phyloP scores from a whole-genome alignment of 2,113 vertebrate species.

The Forbesichthys agassizii region DNA sequence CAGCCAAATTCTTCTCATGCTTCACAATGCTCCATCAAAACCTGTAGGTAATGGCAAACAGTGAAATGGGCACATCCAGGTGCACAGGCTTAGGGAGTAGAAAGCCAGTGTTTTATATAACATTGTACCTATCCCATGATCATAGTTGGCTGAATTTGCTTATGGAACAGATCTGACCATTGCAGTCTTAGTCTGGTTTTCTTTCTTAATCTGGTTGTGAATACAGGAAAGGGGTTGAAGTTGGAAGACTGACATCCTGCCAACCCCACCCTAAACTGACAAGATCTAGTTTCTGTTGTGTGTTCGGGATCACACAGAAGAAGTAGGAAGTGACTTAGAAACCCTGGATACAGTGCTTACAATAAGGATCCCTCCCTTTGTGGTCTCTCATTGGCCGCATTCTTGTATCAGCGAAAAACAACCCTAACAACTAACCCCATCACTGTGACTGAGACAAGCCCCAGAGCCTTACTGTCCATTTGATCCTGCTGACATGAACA shows the following conservation, averaged over 20 bases:
- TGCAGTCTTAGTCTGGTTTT: slow-evolving; percentile 1
- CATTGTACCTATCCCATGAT: no score
- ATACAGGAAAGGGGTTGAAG: slow-evolving; percentile 56
- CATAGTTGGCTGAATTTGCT: no score
- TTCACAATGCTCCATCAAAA: background rate
- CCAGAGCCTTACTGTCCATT: slow-evolving; percentile 3
- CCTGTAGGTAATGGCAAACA: background rate
- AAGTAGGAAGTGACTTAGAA: slow-evolving; percentile 30
- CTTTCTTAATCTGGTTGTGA: slow-evolving; percentile 28
- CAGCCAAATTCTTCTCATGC: background rate
- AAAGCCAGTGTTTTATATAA: no score
- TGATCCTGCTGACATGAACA: background rate
- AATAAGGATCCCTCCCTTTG: background rate
- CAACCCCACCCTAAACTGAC: slow-evolving; percentile 58
- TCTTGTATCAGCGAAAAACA: background rate
- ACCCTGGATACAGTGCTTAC: slow-evolving; percentile 3
- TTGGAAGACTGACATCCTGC: slow-evolving; percentile 56
- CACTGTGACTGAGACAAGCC: no score
- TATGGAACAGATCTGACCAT: no score
- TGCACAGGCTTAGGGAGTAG: no score
- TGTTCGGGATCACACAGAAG: slow-evolving; percentile 7
- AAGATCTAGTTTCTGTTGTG: slow-evolving; percentile 58
- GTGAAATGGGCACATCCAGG: background rate
- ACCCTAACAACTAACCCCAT: background rate
- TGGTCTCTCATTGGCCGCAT: background rate